These are phyloP conservation scores for Drosophila rubida DNA, from an alignment of 2,888 invertebrate genomes.

Conservation along the genomic window DNA sequence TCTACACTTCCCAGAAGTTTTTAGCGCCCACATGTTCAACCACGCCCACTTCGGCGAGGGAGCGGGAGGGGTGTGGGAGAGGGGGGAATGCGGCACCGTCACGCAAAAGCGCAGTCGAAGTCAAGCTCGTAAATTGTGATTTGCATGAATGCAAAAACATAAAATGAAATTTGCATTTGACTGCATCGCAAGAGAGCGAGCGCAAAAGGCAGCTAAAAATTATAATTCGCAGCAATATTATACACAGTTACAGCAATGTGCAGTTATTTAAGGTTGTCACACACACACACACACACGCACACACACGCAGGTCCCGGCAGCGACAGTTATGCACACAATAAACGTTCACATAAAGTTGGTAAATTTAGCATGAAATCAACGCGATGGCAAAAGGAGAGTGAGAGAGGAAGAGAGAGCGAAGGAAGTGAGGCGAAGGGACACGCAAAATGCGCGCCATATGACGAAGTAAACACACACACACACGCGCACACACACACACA, in stretches of 20 bases:
- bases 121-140: slow-evolving; percentile 67
- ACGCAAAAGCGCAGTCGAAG: slow-evolving; percentile 46
- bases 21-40: slow-evolving; percentile 14
- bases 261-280: slow-evolving; percentile 49
- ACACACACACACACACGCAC: slow-evolving; percentile 23
- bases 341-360: slow-evolving; percentile 67
- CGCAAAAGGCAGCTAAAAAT: slow-evolving; percentile 48
- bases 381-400: slow-evolving; percentile 42
- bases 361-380: slow-evolving; percentile 71
- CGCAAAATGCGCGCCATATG: slow-evolving; percentile 77
- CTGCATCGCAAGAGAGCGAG: slow-evolving; percentile 39
- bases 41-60: slow-evolving; percentile 26
- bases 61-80: neutral
- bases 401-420: neutral
- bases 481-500: slow-evolving; percentile 12
- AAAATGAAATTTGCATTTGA: slow-evolving; percentile 75
- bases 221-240: slow-evolving; percentile 66
- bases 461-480: slow-evolving; percentile 62
- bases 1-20: slow-evolving; percentile 1
- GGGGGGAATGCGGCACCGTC: slow-evolving; percentile 7
- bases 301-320: slow-evolving; percentile 30
- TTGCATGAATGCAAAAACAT: slow-evolving; percentile 70
- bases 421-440: slow-evolving; percentile 48
- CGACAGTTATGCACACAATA: slow-evolving; percentile 77
- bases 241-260: slow-evolving; percentile 36